These are phyloP conservation scores for Andricus quercusramuli DNA, from an alignment of 2,888 invertebrate genomes.

Conservation along the genomic window DNA sequence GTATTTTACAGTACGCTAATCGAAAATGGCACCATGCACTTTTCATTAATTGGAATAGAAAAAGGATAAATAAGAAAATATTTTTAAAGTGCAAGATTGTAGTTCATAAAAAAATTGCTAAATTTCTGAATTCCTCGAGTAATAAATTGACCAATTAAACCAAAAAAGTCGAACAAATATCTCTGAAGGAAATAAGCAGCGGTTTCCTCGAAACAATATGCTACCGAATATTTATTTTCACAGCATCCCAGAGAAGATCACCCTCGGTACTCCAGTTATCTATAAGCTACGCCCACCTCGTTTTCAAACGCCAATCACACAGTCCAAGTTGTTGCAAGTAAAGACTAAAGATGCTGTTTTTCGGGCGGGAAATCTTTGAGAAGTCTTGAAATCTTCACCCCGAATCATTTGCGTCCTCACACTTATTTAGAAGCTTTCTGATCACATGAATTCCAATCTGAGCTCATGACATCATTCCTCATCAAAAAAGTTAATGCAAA, in stretches of 20 bases:
- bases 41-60: too few species aligned
- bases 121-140: neutral
- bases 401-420: constrained; percentile 20
- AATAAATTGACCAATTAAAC: constrained; percentile 15
- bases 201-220: constrained; percentile 63
- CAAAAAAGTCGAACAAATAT: constrained; percentile 10
- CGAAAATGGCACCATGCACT: too few species aligned
- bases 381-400: constrained; percentile 31
- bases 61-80: neutral
- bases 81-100: neutral
- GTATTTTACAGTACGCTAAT: too few species aligned
- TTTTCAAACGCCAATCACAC: constrained; percentile 65
- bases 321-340: constrained; percentile 45
- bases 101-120: neutral
- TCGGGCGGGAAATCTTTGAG: constrained; percentile 49
- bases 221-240: constrained; percentile 64
- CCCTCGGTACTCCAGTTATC: constrained; percentile 62
- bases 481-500: neutral
- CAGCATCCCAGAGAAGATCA: constrained; percentile 64
- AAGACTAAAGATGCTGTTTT: constrained; percentile 48
- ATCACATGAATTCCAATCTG: neutral
- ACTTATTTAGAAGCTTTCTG: constrained; percentile 26
- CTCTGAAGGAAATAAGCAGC: constrained; percentile 18
- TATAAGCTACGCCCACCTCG: constrained; percentile 67
- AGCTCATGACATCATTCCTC: neutral